Base-by-base conservation (phyloP, 2,888 invertebrate species). In the Cerceris ruficornis region DNA sequence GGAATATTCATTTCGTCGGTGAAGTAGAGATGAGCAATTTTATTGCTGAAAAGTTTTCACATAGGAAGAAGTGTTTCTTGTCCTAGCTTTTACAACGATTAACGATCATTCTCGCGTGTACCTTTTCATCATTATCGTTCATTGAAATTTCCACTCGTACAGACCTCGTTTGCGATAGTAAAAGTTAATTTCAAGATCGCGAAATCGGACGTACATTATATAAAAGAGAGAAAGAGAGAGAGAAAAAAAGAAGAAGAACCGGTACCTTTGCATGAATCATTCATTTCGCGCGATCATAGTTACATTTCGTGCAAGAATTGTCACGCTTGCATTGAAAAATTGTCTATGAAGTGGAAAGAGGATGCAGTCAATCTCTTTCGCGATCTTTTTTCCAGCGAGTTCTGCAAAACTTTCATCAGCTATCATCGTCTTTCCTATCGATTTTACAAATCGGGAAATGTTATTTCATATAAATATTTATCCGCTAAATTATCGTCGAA, bases 41-140 rank as follows among this genome's bases (percentile, higher is more conserved):
- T 85, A 86, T 88, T 88, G 88, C 87, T 83, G 70, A 69, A 55
- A 69, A 69, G 67, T 85, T 67, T 58, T 75, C 59, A 73, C 43
- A 39, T 49, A 59, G 78, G 71, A 82, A 82, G 76, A 77, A 75
- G 28, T 46, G 54, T 75, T 82, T 83, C 81, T 70, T 67, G 80
- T 82, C 80, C 80, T 77, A 79, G 83, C 77, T 39, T 75, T 41
- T 81, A 65, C 61, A 74, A 70, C 65, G 11, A 57, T 57, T 69
- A 66, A 78, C 60, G 70, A 58, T 67, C 60, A 61, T 73, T 65
- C 54, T 49, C 42, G 64, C 60, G 17, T 64, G 39, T 52, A 6
- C 41, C 46, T 41, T 11, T 41, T 15, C 9, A 41, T 9, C 28
- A 11, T 60, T 69, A 50, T 39, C 49, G 41, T 49, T 43, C 57